These are phyloP conservation scores for Heteronetta atricapilla DNA, from an alignment of 2,113 vertebrate genomes.

Conservation along the genomic window DNA sequence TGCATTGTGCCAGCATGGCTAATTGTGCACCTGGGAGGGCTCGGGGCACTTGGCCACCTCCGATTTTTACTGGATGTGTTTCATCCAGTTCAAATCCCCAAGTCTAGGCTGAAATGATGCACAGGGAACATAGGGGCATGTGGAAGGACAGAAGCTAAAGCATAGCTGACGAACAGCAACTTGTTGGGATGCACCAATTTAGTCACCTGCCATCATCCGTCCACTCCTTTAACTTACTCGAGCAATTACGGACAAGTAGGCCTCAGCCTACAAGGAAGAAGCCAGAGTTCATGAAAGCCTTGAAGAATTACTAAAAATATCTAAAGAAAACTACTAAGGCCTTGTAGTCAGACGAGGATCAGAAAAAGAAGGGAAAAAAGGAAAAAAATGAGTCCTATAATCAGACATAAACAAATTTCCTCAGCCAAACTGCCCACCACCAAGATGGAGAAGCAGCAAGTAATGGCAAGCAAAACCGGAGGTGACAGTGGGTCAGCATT, in stretches of 20 bases:
- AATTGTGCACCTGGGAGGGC: not conserved
- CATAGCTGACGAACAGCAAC: not conserved
- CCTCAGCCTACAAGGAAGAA: not conserved
- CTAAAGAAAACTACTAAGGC: not conserved
- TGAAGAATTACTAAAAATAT: not conserved
- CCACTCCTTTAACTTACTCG: not conserved
- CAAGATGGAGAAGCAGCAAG: not conserved
- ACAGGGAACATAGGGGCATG: not conserved
- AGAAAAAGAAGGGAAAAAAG: not conserved
- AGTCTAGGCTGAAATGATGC: not conserved
- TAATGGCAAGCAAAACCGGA: not conserved
- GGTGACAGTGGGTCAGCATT: constrained; percentile 1
- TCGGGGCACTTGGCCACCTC: not conserved
- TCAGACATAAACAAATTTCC: not conserved
- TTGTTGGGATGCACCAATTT: not conserved
- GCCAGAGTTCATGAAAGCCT: not conserved
- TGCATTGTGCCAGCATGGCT: not conserved
- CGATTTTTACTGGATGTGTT: not conserved
- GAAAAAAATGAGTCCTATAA: not conserved
- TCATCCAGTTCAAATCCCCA: not conserved
- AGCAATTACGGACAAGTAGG: not conserved
- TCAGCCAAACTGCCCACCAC: not conserved
- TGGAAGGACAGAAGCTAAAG: not conserved
- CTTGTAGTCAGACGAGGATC: not conserved
- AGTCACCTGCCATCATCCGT: not conserved